Conservation (phyloP, 2,113 vertebrate species). For the Heteronetta atricapilla region DNA sequence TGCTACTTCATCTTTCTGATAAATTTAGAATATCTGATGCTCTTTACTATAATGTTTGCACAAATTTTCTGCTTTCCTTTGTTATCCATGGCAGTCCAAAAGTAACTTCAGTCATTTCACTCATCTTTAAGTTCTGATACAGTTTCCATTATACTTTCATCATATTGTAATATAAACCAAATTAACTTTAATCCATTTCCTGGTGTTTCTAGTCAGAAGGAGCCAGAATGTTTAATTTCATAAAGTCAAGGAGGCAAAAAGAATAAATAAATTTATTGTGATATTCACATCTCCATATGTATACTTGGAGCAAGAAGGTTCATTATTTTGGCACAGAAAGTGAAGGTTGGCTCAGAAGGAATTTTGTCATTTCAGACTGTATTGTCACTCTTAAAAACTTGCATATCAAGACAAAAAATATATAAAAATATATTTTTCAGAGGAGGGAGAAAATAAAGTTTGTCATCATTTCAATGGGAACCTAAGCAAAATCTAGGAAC, state of each 20-base stretch:
- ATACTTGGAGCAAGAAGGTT: neutral
- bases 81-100: neutral
- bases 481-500: neutral
- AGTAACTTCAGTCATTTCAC: neutral
- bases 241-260: neutral
- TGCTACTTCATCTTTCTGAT: neutral
- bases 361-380: neutral
- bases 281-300: neutral
- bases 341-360: neutral
- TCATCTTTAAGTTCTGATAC: neutral
- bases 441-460: neutral
- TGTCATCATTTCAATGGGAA: conserved; percentile 21
- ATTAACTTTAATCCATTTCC: neutral
- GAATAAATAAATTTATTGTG: neutral
- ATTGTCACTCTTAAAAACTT: conserved; percentile 3
- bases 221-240: neutral
- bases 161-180: neutral
- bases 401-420: neutral
- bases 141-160: neutral
- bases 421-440: neutral
- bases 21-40: neutral
- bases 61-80: neutral
- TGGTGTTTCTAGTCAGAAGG: neutral
- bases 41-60: neutral
- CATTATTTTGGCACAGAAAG: neutral